phyloP scores from a whole-genome alignment of 2,888 invertebrate genomes.

The Sepioteuthis lessoniana region DNA sequence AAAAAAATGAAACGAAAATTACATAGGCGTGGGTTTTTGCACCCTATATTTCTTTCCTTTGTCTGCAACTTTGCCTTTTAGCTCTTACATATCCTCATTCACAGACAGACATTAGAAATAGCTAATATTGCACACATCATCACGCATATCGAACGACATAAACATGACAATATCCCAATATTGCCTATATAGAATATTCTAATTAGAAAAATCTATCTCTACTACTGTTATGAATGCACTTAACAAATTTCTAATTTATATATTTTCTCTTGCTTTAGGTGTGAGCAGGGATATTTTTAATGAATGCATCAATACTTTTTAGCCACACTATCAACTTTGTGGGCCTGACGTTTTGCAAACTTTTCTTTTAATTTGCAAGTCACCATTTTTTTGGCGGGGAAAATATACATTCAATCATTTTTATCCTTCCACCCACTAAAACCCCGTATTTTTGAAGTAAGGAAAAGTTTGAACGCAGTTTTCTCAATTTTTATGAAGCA shows the following conservation, averaged over 20 bases:
- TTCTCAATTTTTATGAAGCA: neutral
- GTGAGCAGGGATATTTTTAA: neutral
- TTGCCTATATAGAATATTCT: neutral
- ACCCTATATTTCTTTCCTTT: neutral
- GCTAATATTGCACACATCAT: neutral
- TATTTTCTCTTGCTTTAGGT: neutral
- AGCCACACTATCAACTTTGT: neutral
- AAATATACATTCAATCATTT: too few relatives aligned
- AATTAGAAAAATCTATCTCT: neutral
- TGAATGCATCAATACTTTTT: neutral
- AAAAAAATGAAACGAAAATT: conserved; percentile 19
- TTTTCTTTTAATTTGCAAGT: neutral
- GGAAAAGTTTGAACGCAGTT: neutral
- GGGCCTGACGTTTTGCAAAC: conserved; percentile 17
- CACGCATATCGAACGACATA: neutral
- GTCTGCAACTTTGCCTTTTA: neutral
- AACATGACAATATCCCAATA: neutral
- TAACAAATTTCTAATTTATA: conserved; percentile 33
- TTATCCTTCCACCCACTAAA: too few relatives aligned
- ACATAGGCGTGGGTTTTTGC: conserved; percentile 13
- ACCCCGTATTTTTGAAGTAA: neutral
- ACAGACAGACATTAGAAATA: neutral
- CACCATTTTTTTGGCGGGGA: neutral
- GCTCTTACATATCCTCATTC: neutral
- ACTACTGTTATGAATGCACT: neutral